phyloP scores from a whole-genome alignment of 2,797 vertebrate genomes.

The Urophycis tenuis region DNA sequence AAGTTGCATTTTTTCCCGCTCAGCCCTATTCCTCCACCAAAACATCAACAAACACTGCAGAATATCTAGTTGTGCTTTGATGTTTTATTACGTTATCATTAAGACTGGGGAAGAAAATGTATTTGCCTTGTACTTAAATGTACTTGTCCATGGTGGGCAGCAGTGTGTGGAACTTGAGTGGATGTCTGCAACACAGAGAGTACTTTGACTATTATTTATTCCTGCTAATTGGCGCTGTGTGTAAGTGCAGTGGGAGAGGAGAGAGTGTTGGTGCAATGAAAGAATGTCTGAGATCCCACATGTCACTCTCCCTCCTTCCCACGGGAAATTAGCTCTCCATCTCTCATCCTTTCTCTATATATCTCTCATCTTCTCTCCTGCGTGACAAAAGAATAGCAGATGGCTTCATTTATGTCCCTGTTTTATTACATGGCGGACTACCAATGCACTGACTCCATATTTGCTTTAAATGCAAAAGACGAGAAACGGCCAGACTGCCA shows the following conservation, averaged over 20 bases:
- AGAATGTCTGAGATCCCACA: neutral
- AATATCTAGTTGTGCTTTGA: neutral
- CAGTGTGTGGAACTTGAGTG: neutral
- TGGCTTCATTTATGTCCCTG: neutral
- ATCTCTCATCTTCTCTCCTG: neutral
- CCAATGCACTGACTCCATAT: neutral
- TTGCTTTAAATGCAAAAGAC: neutral
- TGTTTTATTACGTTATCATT: neutral
- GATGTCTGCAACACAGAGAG: neutral
- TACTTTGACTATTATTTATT: neutral
- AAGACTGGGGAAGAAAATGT: neutral
- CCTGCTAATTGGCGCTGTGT: neutral
- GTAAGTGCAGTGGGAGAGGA: neutral
- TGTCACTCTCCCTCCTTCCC: conserved; percentile 2
- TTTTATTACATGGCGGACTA: neutral
- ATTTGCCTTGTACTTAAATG: neutral
- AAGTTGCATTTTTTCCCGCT: neutral
- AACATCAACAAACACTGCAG: neutral
- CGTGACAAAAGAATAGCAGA: neutral
- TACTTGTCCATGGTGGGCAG: neutral
- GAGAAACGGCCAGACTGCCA: neutral
- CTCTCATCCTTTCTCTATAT: neutral
- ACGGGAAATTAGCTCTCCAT: neutral
- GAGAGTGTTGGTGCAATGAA: neutral
- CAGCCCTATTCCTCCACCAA: neutral